These are phyloP conservation scores for Drosophila cognata DNA, from an alignment of 2,888 invertebrate species.

Conservation along the genomic window DNA sequence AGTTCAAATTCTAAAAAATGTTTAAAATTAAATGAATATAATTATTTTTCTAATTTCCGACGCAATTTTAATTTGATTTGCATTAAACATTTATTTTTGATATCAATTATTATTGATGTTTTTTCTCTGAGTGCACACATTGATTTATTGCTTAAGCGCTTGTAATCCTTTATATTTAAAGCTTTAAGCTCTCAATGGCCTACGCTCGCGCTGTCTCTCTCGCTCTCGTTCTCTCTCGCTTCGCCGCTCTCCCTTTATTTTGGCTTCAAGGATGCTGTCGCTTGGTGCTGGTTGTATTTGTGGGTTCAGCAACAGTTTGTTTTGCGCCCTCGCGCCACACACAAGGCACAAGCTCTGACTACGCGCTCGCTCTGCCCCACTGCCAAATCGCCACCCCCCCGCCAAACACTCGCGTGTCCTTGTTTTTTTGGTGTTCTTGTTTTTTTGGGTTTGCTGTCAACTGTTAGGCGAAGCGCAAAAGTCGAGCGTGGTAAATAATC, in stretches of 20 bases:
- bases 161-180: constrained; percentile 65
- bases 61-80: too few species aligned
- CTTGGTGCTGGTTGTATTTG: constrained; percentile 28
- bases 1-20: too few species aligned
- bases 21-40: too few species aligned
- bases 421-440: neutral
- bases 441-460: constrained; percentile 9
- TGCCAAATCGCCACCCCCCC: constrained; percentile 2
- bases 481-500: constrained; percentile 66
- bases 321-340: constrained; percentile 63
- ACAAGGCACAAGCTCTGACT: constrained; percentile 53
- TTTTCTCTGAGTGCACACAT: constrained; percentile 29
- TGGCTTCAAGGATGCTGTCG: constrained; percentile 32
- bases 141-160: constrained; percentile 68
- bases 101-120: too few species aligned
- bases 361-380: constrained; percentile 13
- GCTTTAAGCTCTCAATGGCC: constrained; percentile 60
- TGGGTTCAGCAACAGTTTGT: constrained; percentile 79
- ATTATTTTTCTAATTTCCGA: too few species aligned
- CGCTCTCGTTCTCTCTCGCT: constrained; percentile 6
- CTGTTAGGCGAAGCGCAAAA: constrained; percentile 17
- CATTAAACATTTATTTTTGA: neutral
- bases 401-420: neutral
- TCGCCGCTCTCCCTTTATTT: constrained; percentile 8
- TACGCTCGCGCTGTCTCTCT: constrained; percentile 32